phyloP scores from a whole-genome alignment of 2,113 vertebrate species.

The Jaculus jaculus region DNA sequence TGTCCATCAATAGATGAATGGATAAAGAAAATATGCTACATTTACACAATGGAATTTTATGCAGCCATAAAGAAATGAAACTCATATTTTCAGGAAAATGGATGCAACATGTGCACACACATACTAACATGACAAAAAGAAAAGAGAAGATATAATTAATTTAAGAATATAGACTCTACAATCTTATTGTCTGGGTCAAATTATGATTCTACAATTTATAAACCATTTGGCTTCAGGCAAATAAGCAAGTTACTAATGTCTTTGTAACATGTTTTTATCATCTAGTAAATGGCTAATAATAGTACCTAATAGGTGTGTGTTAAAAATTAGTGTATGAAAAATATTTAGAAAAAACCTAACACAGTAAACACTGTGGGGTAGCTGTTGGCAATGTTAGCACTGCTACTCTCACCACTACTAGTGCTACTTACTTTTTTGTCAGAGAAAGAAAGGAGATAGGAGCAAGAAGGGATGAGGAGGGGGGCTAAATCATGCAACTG shows the following conservation, averaged over 20 bases:
- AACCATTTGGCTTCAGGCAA: background rate
- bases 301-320: background rate
- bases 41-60: too few relatives aligned
- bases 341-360: background rate
- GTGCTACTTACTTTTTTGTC: background rate
- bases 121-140: too few relatives aligned
- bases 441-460: background rate
- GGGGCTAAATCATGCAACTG: background rate
- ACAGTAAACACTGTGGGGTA: background rate
- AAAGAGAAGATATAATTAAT: background rate
- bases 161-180: background rate
- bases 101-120: too few relatives aligned
- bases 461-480: background rate
- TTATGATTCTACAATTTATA: background rate
- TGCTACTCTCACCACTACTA: background rate
- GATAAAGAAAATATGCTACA: too few relatives aligned
- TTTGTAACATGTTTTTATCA: background rate
- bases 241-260: background rate
- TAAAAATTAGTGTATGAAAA: background rate
- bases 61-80: too few relatives aligned
- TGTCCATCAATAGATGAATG: too few relatives aligned
- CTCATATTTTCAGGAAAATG: too few relatives aligned
- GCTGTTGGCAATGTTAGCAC: background rate
- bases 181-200: background rate
- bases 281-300: background rate